These are phyloP conservation scores for Botrylloides violaceus DNA, from an alignment of 23 tunicate species.

Conservation along the genomic window DNA sequence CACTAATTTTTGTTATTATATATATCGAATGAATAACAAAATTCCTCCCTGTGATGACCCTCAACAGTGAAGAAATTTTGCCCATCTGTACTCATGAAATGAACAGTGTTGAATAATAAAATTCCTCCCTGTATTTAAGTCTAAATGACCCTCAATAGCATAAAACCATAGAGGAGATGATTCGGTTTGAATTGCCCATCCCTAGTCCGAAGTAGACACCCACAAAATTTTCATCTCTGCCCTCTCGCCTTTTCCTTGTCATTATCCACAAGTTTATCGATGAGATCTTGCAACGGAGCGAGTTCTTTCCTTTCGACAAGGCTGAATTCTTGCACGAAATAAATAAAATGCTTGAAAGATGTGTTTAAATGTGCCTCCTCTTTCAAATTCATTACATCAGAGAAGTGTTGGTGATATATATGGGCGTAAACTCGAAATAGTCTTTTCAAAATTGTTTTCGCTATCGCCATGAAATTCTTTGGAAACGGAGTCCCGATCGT, in stretches of 20 bases:
- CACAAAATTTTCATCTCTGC: background rate
- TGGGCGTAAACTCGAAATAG: conserved; percentile 95
- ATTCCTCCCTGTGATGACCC: too few relatives aligned
- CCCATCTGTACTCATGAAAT: too few relatives aligned
- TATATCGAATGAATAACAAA: too few relatives aligned
- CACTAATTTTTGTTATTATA: too few relatives aligned
- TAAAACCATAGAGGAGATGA: too few relatives aligned
- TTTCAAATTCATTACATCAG: conserved; percentile 70
- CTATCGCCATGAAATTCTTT: conserved; percentile 75
- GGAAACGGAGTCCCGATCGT: conserved; percentile 92
- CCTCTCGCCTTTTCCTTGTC: conserved; percentile 67
- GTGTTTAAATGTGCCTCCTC: conserved; percentile 97
- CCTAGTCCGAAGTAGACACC: too few relatives aligned
- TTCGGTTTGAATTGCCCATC: too few relatives aligned
- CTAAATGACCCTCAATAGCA: too few relatives aligned
- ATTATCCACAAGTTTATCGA: conserved; percentile 75
- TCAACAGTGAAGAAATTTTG: too few relatives aligned
- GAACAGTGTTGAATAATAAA: too few relatives aligned
- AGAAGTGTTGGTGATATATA: conserved; percentile 92
- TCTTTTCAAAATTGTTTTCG: conserved; percentile 87
- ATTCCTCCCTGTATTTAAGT: too few relatives aligned
- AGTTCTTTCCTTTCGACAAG: conserved; percentile 82
- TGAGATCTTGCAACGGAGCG: conserved; percentile 85
- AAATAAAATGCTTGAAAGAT: conserved; percentile 93
- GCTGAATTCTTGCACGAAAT: conserved; percentile 88